Conservation (phyloP, 23 tunicate species). For the Trididemnum miniatum region DNA sequence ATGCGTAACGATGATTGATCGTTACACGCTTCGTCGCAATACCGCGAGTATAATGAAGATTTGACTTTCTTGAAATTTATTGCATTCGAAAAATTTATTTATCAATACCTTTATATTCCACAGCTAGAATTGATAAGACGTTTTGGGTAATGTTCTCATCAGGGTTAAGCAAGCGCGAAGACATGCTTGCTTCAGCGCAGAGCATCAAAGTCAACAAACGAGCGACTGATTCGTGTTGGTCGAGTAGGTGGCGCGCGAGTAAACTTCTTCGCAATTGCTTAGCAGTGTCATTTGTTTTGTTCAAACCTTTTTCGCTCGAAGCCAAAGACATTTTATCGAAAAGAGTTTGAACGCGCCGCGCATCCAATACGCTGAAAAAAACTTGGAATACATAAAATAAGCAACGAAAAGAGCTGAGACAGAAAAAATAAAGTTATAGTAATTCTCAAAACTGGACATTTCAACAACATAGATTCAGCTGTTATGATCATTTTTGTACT, state of each 20-base stretch:
- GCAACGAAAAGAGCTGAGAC: no score
- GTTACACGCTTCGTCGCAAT: no score
- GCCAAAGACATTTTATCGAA: conserved; percentile 34
- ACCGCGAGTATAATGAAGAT: no score
- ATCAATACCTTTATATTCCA: conserved; percentile 35
- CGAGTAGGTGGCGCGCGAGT: conserved; percentile 25
- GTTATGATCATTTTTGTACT: no score
- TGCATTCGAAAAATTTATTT: neutral
- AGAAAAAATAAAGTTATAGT: no score
- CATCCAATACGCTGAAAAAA: conserved; percentile 33
- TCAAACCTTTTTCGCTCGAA: neutral
- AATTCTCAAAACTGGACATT: no score
- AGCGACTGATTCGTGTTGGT: conserved; percentile 15
- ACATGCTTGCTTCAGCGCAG: conserved; percentile 14
- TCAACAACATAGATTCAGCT: no score
- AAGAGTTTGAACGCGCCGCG: conserved; percentile 22
- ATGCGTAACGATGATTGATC: no score
- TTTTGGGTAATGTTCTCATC: conserved; percentile 25
- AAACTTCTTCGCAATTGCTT: conserved; percentile 8
- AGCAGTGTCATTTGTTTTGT: neutral
- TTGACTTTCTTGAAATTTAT: no score
- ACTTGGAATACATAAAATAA: no score
- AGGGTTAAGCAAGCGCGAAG: neutral
- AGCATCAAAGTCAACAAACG: neutral
- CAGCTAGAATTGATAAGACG: neutral